Evolutionary conservation across 1,140 invertebrate species (phyloP), one percentile per base, ranked within the genome.

Genomic region (Grapholita molesta): DNA sequence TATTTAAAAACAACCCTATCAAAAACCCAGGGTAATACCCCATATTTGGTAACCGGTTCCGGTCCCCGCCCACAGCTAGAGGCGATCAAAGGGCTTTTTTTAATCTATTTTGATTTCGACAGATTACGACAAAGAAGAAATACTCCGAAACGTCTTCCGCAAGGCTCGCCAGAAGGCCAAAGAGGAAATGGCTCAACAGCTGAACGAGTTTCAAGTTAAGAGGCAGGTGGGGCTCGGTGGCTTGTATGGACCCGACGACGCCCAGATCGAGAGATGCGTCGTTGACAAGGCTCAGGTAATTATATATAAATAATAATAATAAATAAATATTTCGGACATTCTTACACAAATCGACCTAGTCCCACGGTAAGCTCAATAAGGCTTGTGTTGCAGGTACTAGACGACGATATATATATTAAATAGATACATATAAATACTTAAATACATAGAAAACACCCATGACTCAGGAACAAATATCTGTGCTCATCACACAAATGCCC

Each of bases 201-300:
- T 99, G 32, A 94, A 94, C 48, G 97, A 99, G 90, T 99, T 99
- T 92, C 96, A 98, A 83, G 85, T 90, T 7, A 99, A 98, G 89
- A 92, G 97, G 73, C 97, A 95, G 30, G 95, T 97, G 28, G 98
- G 98, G n/a, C 92, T 99, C 61, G 97, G 96, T 9, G 96, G 95
- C 35, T 94, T 99, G 64, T 99, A 97, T 92, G 98, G 97, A 12
- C 97, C 97, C 2, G 94, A 95, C n/a, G 97, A 98, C 86, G 91
- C 94, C 52, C 94, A 96, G 70, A 92, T 99, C 3, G 94, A 95
- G 71, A 95, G 97, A 82, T 96, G 96, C 70, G 95, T 95, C 75
- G 94, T 95, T 65, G 97, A 99, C 83, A 97, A 96, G 92, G 85
- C 92, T 42, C 95, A 95, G 88, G 97, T 99, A 92, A 90, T 69